Evolutionary conservation across 2,888 invertebrate species (phyloP).

Genomic region (Arge pagana): DNA sequence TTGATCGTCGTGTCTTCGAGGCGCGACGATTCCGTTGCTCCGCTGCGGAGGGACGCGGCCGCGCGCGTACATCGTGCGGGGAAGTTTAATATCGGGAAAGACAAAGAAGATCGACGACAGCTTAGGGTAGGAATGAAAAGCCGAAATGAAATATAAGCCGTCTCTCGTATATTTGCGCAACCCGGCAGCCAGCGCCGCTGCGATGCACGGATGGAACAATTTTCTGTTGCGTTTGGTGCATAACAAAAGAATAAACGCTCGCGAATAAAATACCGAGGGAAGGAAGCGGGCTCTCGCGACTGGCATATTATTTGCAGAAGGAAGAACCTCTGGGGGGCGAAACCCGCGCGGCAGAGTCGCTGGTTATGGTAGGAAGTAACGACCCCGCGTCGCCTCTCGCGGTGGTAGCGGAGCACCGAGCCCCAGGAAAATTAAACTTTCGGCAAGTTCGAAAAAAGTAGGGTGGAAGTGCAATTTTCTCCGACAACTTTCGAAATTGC

Average conservation of each 20-base stretch:
- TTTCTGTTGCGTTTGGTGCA: constrained; percentile 30
- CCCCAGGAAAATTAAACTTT: constrained; percentile 45
- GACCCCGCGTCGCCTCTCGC: constrained; percentile 18
- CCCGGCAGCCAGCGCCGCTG: constrained; percentile 10
- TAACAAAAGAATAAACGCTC: constrained; percentile 37
- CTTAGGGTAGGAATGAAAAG: constrained; percentile 12
- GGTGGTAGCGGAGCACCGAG: constrained; percentile 8
- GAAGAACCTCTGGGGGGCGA: too few species aligned
- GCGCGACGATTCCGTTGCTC: not conserved
- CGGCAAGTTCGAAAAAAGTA: constrained; percentile 43
- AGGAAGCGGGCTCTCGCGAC: too few species aligned
- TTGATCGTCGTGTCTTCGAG: not conserved
- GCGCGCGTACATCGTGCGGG: too few species aligned
- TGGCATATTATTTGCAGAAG: too few species aligned
- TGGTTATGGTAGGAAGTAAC: constrained; percentile 28
- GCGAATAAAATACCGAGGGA: constrained; percentile 14
- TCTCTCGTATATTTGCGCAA: constrained; percentile 7
- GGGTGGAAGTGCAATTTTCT: constrained; percentile 46
- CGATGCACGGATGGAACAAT: constrained; percentile 28
- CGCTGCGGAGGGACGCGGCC: too few species aligned
- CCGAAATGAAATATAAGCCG: constrained; percentile 9
- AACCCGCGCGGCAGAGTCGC: constrained; percentile 19
- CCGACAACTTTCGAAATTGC: constrained; percentile 40
- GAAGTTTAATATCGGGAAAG: constrained; percentile 14
- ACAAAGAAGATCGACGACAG: constrained; percentile 7